Evolutionary conservation across 2,888 invertebrate species (phyloP), one percentile per base, ranked within the genome.

Genomic region (Zygogramma bicolorata): DNA sequence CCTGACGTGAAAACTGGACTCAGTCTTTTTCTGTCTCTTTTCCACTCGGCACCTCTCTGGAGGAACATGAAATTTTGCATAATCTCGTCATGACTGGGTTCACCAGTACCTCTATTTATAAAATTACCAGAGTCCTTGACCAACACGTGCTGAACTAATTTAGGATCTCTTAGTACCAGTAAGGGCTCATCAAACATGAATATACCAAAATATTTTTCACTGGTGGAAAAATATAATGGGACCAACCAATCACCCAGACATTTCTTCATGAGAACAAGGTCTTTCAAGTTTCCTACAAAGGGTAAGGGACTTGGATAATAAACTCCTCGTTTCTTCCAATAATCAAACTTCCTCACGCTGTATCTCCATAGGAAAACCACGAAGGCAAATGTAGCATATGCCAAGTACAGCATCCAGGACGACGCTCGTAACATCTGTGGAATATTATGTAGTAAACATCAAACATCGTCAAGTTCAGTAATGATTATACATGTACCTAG

Each of bases 1-100:
- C 89, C 90, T 0, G 88, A 87, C 1, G 90, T 89, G 78, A 91
- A 89, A 0, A 89, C 88, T 0, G 91, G 90, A 0, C 89, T 88
- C 38, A 90, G 81, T 75, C 89, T 89, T 0, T 85, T 80, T n/a
- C 91, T 84, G 20, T 90, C 79, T 29, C 83, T 84, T 78, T 88
- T 90, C 91, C 91, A 91, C 1, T 87, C 85, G 0, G 88, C 87
- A 70, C 88, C 89, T 69, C 86, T 87, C 63, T 88, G 76, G 1
- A 87, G 85, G 72, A 90, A 85, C 60, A 89, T 75, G 77, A 87
- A 85, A 66, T 86, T 85, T 75, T 85, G 83, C 1, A 85, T 84
- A n/a, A 88, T 80, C 4, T 87, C 85, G 74, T 88, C 88, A 65
- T 86, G 85, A 0, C n/a, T n/a, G n/a, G 85, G 85, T 38, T 87